Evolutionary conservation across 2,797 vertebrate species (phyloP).

Genomic region (Gouania willdenowi): DNA sequence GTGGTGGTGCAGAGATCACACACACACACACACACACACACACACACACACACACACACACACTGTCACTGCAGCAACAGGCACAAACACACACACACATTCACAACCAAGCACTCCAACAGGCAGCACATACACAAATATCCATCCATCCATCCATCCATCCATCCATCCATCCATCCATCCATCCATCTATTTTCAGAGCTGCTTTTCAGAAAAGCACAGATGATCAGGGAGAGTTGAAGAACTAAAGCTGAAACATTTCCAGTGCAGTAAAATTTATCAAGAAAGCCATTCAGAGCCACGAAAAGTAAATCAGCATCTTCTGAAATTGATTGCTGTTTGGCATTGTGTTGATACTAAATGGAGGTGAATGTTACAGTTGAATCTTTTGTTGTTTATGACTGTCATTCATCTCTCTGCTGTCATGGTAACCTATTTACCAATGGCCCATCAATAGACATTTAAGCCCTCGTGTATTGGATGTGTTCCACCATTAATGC

Average conservation of each 20-base stretch:
- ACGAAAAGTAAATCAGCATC: slow-evolving; percentile 21
- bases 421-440: slow-evolving; percentile 42
- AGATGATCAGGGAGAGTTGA: slow-evolving; percentile 20
- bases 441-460: slow-evolving; percentile 39
- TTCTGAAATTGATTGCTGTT: slow-evolving; percentile 57
- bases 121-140: too few relatives aligned
- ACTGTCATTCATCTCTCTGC: slow-evolving; percentile 37
- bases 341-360: slow-evolving; percentile 34
- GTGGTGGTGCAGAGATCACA: too few relatives aligned
- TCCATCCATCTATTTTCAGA: too few relatives aligned
- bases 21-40: too few relatives aligned
- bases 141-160: too few relatives aligned
- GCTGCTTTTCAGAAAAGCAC: background rate
- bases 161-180: too few relatives aligned
- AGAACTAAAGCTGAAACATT: slow-evolving; percentile 32
- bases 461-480: slow-evolving; percentile 35
- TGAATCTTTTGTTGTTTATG: slow-evolving; percentile 59
- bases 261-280: slow-evolving; percentile 28
- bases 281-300: slow-evolving; percentile 29
- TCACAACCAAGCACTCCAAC: too few relatives aligned
- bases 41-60: too few relatives aligned
- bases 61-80: too few relatives aligned
- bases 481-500: slow-evolving; percentile 44
- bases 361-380: slow-evolving; percentile 60
- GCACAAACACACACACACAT: too few relatives aligned